A percentile compares a stretch with the other conserved stretches of the same genome.
Conservation (phyloP, 2,888 invertebrate species). For the Polydrusus tereticollis region DNA sequence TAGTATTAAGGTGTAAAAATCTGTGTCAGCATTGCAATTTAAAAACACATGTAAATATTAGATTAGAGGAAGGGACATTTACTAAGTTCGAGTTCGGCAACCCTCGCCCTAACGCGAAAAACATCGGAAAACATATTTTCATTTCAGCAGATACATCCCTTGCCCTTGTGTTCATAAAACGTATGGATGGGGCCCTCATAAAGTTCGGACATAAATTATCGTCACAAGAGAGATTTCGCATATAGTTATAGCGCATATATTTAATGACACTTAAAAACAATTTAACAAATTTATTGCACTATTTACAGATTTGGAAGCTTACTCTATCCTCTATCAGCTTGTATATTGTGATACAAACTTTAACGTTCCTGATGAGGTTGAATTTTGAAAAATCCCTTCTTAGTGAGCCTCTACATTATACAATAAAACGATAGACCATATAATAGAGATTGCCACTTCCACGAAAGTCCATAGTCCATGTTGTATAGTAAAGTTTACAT, state of each 20-base stretch:
- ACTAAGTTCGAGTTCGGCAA: neutral
- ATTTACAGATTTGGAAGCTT: too few species aligned
- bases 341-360: too few species aligned
- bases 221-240: constrained; percentile 14
- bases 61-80: neutral
- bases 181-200: constrained; percentile 19
- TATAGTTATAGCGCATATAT: neutral
- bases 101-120: constrained; percentile 10
- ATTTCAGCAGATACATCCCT: constrained; percentile 31
- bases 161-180: constrained; percentile 19
- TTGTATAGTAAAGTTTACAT: too few species aligned
- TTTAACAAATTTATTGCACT: too few species aligned
- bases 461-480: too few species aligned
- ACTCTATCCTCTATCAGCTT: too few species aligned
- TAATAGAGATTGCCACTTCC: too few species aligned
- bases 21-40: neutral
- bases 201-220: constrained; percentile 1
- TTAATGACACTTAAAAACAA: neutral
- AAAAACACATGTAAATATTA: constrained; percentile 30
- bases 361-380: too few species aligned
- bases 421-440: too few species aligned
- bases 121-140: constrained; percentile 44
- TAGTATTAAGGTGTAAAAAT: too few species aligned
- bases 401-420: too few species aligned
- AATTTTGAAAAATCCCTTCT: too few species aligned